These are phyloP conservation scores for Paramuricea clavata DNA, from an alignment of 92 coral and sea anemone species.

Conservation along the genomic window DNA sequence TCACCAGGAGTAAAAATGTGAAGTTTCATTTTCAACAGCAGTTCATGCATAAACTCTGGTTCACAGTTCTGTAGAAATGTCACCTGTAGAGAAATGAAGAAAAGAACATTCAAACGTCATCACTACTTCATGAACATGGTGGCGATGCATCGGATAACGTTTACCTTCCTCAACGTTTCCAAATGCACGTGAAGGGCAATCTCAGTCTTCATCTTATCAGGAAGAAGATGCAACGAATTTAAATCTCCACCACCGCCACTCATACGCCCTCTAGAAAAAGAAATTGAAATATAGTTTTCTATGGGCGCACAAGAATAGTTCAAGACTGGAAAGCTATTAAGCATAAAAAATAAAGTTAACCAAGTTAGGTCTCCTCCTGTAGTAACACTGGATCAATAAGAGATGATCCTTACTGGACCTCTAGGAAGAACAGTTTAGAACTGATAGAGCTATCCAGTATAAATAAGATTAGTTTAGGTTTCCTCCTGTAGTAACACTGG, in stretches of 20 bases:
- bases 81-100: conserved; percentile 54
- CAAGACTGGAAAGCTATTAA: too few species aligned
- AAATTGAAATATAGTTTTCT: too few species aligned
- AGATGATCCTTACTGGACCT: too few species aligned
- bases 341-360: too few species aligned
- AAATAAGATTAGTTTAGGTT: too few species aligned
- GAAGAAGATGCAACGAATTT: conserved; percentile 87
- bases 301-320: too few species aligned
- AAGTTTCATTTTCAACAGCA: conserved; percentile 86
- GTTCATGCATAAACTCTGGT: conserved; percentile 95
- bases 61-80: conserved; percentile 95
- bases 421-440: too few species aligned
- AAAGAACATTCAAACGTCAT: too few species aligned
- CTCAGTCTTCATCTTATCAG: conserved; percentile 95
- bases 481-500: too few species aligned
- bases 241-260: conserved; percentile 89
- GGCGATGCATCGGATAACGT: neutral
- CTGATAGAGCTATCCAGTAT: too few species aligned
- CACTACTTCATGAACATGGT: neutral
- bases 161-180: conserved; percentile 87
- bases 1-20: conserved; percentile 98
- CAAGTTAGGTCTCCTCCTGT: too few species aligned
- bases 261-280: conserved; percentile 96
- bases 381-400: too few species aligned
- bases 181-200: conserved; percentile 91